Base-by-base conservation (phyloP, 2,888 invertebrate species). In the Norana najaformis region DNA sequence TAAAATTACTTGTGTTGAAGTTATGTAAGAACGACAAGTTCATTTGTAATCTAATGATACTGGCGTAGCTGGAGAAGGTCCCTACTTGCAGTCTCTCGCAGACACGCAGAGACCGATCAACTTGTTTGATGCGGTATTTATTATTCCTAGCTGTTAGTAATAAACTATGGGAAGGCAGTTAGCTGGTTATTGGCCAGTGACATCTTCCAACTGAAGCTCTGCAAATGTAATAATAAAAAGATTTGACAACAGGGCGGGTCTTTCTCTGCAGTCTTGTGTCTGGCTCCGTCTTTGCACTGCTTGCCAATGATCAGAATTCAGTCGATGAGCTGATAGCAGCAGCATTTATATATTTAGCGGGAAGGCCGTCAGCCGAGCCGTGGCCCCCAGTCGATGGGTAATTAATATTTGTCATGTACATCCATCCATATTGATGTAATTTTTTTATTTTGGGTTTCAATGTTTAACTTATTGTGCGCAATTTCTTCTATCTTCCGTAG, bases 321-420 rank as follows among this genome's bases (percentile, higher is more conserved):
- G 69, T 69, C n/a, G 30, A n/a, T 69, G 8, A n/a, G n/a, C n/a
- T 47, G 47, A 23, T n/a, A 69, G 69, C 69, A 13, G n/a, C n/a
- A n/a, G n/a, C n/a, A n/a, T n/a, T n/a, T n/a, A n/a, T 69, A n/a
- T 69, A 69, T 69, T 69, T 69, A 69, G 69, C 69, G n/a, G 47
- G 16, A 69, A 69, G 30, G 69, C n/a, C 69, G n/a, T 69, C 11
- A 69, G 23, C 23, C 1, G 20, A 20, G 23, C 47, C 16, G n/a
- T n/a, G 11, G n/a, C 69, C n/a, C n/a, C n/a, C n/a, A n/a, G n/a
- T n/a, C n/a, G n/a, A n/a, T n/a, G 69, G n/a, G n/a, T 69, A 69
- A 69, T 30, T 69, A n/a, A 69, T 69, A 30, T n/a, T n/a, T 69
- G 69, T n/a, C 30, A 69, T 30, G n/a, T 11, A 69, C 4, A 69